Evolutionary conservation across 2,888 invertebrate genomes (phyloP).

Genomic region (Acrobeloides nanus): DNA sequence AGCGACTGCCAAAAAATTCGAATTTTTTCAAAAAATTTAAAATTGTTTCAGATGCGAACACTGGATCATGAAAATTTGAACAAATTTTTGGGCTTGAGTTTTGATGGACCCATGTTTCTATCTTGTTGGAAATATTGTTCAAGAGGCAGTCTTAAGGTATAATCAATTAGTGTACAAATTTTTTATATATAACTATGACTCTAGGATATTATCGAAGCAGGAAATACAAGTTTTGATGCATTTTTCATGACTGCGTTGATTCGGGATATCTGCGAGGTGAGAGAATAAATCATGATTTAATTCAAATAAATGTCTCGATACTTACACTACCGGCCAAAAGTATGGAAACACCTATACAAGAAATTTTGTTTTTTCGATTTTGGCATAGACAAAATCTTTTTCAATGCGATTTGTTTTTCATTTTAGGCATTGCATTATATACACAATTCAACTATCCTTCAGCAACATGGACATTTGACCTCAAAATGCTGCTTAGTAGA

Average conservation of each 20-base stretch:
- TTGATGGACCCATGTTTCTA: conserved; percentile 22
- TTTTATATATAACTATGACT: too few species aligned
- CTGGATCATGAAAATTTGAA: conserved; percentile 44
- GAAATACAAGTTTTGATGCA: not conserved
- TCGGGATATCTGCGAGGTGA: conserved; percentile 7
- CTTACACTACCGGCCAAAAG: too few species aligned
- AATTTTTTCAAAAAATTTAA: too few species aligned
- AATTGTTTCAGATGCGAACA: conserved; percentile 31
- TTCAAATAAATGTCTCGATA: too few species aligned
- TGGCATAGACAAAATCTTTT: not conserved
- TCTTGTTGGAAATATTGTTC: conserved; percentile 1
- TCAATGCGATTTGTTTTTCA: not conserved
- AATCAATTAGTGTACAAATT: too few species aligned
- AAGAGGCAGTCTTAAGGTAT: too few species aligned
- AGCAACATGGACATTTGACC: conserved; percentile 9
- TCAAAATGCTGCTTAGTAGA: conserved; percentile 13
- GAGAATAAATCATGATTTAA: too few species aligned
- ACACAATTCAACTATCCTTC: conserved; percentile 13
- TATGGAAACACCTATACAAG: too few species aligned
- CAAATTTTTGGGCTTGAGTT: conserved; percentile 37
- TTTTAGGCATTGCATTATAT: conserved; percentile 9
- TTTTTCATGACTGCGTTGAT: conserved; percentile 3
- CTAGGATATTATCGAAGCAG: conserved; percentile 4
- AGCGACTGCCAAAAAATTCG: too few species aligned
- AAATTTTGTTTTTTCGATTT: too few species aligned